These are phyloP conservation scores for Latheticus oryzae DNA, from an alignment of 2,888 invertebrate genomes.

Conservation along the genomic window DNA sequence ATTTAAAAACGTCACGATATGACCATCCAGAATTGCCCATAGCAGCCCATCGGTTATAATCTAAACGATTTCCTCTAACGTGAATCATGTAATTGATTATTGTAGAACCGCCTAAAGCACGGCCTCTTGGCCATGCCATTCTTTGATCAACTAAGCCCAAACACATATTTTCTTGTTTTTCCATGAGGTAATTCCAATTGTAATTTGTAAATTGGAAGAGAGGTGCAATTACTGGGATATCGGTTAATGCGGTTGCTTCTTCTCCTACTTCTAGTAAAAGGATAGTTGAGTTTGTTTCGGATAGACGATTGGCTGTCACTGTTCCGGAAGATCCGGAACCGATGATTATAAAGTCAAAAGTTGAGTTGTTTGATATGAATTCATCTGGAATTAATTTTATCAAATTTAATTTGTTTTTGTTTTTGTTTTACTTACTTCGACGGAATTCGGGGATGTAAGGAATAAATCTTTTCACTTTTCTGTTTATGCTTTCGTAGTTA, in stretches of 20 bases:
- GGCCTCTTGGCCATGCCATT: slow-evolving; percentile 67
- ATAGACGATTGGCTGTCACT: slow-evolving; percentile 76
- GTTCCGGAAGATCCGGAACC: slow-evolving; percentile 80
- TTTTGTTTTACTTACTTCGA: too few relatives aligned
- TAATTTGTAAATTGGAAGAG: slow-evolving; percentile 69
- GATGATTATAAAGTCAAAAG: slow-evolving; percentile 74
- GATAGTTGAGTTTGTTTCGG: slow-evolving; percentile 73
- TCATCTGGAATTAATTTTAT: slow-evolving; percentile 5
- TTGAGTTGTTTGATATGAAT: background rate
- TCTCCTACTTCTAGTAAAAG: slow-evolving; percentile 76
- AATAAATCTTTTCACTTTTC: background rate
- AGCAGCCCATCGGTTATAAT: slow-evolving; percentile 77
- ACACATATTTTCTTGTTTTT: slow-evolving; percentile 69
- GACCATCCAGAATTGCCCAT: slow-evolving; percentile 69
- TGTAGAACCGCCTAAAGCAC: slow-evolving; percentile 68
- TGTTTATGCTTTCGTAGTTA: background rate
- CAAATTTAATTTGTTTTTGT: too few relatives aligned
- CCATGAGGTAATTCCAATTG: slow-evolving; percentile 73
- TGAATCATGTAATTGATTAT: slow-evolving; percentile 68
- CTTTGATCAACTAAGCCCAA: slow-evolving; percentile 63
- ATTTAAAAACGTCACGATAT: slow-evolving; percentile 63
- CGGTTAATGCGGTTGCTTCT: slow-evolving; percentile 67
- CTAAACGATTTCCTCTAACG: slow-evolving; percentile 71
- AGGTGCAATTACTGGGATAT: slow-evolving; percentile 68
- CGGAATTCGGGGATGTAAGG: too few relatives aligned